Conservation (phyloP, 2,797 vertebrate species). For the Crenichthys baileyi region DNA sequence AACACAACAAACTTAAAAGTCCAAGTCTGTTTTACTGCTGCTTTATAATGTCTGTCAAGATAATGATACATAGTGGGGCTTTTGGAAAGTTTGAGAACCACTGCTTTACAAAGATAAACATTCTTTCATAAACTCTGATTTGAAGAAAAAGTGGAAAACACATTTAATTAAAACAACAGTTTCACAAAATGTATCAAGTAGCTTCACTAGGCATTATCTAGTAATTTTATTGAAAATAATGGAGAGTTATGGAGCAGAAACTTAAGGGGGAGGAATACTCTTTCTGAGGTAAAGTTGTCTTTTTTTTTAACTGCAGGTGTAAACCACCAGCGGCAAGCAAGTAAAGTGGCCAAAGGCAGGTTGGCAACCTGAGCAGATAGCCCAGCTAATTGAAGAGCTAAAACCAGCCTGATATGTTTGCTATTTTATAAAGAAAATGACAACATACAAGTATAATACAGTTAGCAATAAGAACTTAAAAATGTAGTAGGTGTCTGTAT, state of each 20-base stretch:
- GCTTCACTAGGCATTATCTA: not conserved
- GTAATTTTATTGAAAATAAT: not conserved
- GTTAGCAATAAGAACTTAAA: not conserved
- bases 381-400: not conserved
- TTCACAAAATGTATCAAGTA: not conserved
- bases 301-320: not conserved
- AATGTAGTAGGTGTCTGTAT: not conserved
- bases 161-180: not conserved
- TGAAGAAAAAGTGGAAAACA: not conserved
- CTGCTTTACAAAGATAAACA: not conserved
- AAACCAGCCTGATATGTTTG: not conserved
- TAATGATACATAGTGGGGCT: not conserved
- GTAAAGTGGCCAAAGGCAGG: not conserved
- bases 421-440: not conserved
- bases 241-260: not conserved
- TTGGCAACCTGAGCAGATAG: not conserved
- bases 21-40: no score
- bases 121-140: not conserved
- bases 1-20: no score
- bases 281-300: not conserved
- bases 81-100: not conserved
- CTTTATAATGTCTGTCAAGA: not conserved
- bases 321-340: not conserved
- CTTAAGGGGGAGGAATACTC: not conserved
- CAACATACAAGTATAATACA: not conserved